Percentiles rank a stretch among this genome's conserved stretches.
Conservation (phyloP, 2,888 invertebrate genomes). For the Dysmachus trigonus region DNA sequence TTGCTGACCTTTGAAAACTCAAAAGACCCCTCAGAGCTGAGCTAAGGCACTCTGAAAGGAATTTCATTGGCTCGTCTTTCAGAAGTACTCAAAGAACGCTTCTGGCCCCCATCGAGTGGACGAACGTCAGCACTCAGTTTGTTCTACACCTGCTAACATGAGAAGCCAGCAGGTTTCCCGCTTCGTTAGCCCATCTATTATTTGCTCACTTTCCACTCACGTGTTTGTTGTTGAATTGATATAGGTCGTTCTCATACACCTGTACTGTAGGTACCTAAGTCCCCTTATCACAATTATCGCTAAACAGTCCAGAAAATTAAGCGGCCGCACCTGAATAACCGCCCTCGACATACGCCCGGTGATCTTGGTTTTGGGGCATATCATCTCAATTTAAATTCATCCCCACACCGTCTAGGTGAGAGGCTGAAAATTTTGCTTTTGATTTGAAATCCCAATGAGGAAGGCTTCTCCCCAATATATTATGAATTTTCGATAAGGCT, state of each 20-base stretch:
- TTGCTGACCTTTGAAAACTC: slow-evolving; percentile 32
- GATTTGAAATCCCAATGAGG: not conserved
- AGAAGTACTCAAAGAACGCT: not conserved
- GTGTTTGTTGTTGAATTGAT: slow-evolving; percentile 24
- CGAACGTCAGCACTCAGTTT: not conserved
- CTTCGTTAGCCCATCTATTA: slow-evolving; percentile 1
- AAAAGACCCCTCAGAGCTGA: not conserved
- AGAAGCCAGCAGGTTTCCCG: not conserved
- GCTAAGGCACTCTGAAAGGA: not conserved
- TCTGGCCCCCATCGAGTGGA: not conserved
- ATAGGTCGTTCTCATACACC: slow-evolving; percentile 16
- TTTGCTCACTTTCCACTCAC: slow-evolving; percentile 9
- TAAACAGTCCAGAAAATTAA: slow-evolving; percentile 25
- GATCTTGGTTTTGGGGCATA: not conserved
- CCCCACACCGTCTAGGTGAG: not conserved
- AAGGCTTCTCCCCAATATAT: not conserved
- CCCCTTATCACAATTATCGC: slow-evolving; percentile 7
- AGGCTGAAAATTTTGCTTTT: not conserved
- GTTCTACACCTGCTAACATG: not conserved
- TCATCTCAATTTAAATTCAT: not conserved
- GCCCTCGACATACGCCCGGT: not conserved
- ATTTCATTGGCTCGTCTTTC: not conserved
- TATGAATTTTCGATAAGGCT: not conserved
- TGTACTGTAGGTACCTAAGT: not conserved
- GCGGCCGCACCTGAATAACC: not conserved